Evolutionary conservation across 1,140 invertebrate species (phyloP).

Genomic region (Drosophila lini): DNA sequence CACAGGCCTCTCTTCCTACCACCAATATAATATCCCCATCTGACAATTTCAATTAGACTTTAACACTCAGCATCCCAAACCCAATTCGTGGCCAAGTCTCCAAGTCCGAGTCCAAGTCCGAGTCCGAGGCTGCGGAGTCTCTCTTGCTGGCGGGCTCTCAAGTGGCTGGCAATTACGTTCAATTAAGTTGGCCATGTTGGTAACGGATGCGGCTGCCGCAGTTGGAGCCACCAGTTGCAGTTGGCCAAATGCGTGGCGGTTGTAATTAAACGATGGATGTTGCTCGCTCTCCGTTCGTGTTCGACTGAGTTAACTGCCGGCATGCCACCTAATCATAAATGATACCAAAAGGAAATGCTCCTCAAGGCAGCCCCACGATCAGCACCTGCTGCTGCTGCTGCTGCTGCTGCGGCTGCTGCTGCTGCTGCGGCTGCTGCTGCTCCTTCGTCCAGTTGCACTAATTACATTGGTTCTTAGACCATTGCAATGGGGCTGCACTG

Average conservation of each 20-base stretch:
- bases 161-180: conserved; percentile 81
- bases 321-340: conserved; percentile 82
- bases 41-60: conserved; percentile 81
- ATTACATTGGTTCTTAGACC: conserved; percentile 81
- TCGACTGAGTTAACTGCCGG: conserved; percentile 67
- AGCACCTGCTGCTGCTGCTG: conserved; percentile 39
- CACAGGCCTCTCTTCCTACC: not conserved
- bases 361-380: conserved; percentile 49
- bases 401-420: not conserved
- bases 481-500: conserved; percentile 54
- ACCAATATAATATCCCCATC: conserved; percentile 29
- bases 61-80: conserved; percentile 56
- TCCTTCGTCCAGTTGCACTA: conserved; percentile 50
- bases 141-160: conserved; percentile 56
- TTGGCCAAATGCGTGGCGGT: conserved; percentile 53
- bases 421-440: conserved; percentile 21
- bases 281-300: conserved; percentile 23
- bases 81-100: not conserved
- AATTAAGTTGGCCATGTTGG: conserved; percentile 80
- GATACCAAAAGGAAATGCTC: conserved; percentile 81
- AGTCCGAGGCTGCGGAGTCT: conserved; percentile 16
- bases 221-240: conserved; percentile 12
- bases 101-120: not conserved
- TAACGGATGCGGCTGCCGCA: conserved; percentile 65
- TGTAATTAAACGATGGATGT: conserved; percentile 74